phyloP scores from a whole-genome alignment of 2,797 vertebrate species.

The Centroberyx gerrardi region DNA sequence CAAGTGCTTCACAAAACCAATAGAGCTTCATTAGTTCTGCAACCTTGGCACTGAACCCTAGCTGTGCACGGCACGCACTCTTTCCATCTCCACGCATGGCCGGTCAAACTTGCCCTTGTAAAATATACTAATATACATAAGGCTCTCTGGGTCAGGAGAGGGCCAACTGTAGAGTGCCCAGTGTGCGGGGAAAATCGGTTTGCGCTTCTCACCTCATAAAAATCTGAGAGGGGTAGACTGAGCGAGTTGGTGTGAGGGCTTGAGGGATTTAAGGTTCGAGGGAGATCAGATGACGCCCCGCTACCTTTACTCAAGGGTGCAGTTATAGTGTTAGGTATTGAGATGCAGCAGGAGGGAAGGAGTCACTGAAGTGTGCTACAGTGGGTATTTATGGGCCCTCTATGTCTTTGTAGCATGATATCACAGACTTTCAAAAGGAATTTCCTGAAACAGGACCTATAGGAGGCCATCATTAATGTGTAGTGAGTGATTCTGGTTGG shows the following conservation, averaged over 20 bases:
- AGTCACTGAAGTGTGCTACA: slow-evolving; percentile 20
- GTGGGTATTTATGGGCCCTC: slow-evolving; percentile 28
- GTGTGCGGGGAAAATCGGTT: slow-evolving; percentile 53
- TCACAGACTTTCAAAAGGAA: not conserved
- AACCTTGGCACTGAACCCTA: slow-evolving; percentile 55
- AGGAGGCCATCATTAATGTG: not conserved
- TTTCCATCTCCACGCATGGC: slow-evolving; percentile 48
- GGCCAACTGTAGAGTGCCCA: slow-evolving; percentile 25
- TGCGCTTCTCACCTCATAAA: slow-evolving; percentile 79
- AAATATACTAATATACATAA: slow-evolving; percentile 72
- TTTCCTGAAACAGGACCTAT: not conserved
- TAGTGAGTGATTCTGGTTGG: not conserved
- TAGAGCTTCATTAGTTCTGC: slow-evolving; percentile 69
- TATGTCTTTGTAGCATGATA: slow-evolving; percentile 2
- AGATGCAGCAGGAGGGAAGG: slow-evolving; percentile 31
- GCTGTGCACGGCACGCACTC: slow-evolving; percentile 40
- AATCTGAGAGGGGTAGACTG: slow-evolving; percentile 50
- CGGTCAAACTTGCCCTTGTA: slow-evolving; percentile 50
- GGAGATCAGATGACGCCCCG: slow-evolving; percentile 54
- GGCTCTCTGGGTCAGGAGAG: slow-evolving; percentile 60
- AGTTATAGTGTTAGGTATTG: slow-evolving; percentile 44
- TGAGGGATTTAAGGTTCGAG: slow-evolving; percentile 59
- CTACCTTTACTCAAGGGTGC: slow-evolving; percentile 49
- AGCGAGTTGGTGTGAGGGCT: slow-evolving; percentile 49
- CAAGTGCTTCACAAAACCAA: slow-evolving; percentile 63